Evolutionary conservation across 2,888 invertebrate species (phyloP).

Genomic region (Podabrus alpinus): DNA sequence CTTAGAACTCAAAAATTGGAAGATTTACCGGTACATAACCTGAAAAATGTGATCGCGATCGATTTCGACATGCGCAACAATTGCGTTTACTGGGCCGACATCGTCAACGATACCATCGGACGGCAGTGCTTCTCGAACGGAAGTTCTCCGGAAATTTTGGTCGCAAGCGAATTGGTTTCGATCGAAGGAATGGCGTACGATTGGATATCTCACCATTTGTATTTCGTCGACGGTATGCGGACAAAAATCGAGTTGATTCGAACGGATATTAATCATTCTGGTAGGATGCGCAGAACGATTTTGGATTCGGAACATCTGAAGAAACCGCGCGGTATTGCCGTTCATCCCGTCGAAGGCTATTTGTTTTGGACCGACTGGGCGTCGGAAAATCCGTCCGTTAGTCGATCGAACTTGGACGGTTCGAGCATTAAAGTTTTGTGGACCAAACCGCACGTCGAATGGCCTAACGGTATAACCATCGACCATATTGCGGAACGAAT

Average conservation of each 20-base stretch:
- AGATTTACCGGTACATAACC: conserved; percentile 68
- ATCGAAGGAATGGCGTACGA: conserved; percentile 90
- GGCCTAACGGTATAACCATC: conserved; percentile 87
- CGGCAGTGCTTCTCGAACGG: conserved; percentile 75
- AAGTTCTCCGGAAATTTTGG: conserved; percentile 68
- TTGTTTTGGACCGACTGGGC: conserved; percentile 92
- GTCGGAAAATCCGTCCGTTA: conserved; percentile 74
- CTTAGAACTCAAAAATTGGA: conserved; percentile 64
- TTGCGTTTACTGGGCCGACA: conserved; percentile 89
- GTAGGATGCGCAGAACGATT: conserved; percentile 77
- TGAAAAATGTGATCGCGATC: conserved; percentile 82
- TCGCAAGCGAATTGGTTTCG: conserved; percentile 74
- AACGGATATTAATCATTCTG: conserved; percentile 65
- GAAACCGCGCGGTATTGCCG: conserved; percentile 79
- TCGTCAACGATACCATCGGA: conserved; percentile 76
- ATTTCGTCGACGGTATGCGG: conserved; percentile 82
- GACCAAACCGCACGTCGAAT: conserved; percentile 69
- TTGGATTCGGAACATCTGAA: conserved; percentile 54
- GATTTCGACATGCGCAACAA: conserved; percentile 85
- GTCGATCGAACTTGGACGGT: conserved; percentile 80
- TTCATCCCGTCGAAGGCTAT: conserved; percentile 81
- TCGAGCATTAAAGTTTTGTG: conserved; percentile 68
- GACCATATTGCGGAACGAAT: conserved; percentile 81
- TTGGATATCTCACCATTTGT: conserved; percentile 84
- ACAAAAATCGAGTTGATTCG: conserved; percentile 82